Conservation (phyloP, 1,140 invertebrate genomes). For the Macrostomum lignano region DNA sequence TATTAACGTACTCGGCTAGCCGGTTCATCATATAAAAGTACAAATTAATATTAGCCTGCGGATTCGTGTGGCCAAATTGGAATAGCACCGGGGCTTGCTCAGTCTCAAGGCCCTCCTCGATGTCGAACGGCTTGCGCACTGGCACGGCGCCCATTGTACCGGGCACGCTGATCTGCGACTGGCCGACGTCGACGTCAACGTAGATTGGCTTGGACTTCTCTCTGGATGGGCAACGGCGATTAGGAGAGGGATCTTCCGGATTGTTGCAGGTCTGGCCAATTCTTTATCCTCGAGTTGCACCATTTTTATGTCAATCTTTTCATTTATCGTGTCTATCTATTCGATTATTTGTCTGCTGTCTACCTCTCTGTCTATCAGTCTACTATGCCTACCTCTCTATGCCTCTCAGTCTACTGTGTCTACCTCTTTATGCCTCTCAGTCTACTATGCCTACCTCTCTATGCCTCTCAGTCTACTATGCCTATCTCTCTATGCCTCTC, state of each 20-base stretch:
- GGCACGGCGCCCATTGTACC: conserved; percentile 61
- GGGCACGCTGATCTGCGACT: conserved; percentile 55
- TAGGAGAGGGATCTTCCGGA: neutral
- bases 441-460: too few relatives aligned
- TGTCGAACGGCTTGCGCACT: conserved; percentile 57
- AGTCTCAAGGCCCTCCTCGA: conserved; percentile 49
- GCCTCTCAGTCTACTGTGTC: too few relatives aligned
- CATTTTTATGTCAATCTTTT: too few relatives aligned
- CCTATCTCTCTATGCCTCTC: too few relatives aligned
- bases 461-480: too few relatives aligned
- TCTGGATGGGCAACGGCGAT: conserved; percentile 2
- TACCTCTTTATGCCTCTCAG: too few relatives aligned
- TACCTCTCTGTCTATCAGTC: too few relatives aligned
- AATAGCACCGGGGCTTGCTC: conserved; percentile 53
- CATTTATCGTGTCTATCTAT: too few relatives aligned
- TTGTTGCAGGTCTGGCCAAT: neutral
- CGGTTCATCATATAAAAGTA: conserved; percentile 49
- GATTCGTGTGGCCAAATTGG: conserved; percentile 65
- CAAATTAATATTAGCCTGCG: conserved; percentile 44
- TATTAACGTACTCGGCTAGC: conserved; percentile 53
- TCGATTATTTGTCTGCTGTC: too few relatives aligned
- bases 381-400: too few relatives aligned
- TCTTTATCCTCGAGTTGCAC: conserved; percentile 25
- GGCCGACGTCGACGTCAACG: conserved; percentile 82
- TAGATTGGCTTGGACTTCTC: too few relatives aligned